phyloP scores from a whole-genome alignment of 2,797 vertebrate species.

The Eupleurogrammus muticus region DNA sequence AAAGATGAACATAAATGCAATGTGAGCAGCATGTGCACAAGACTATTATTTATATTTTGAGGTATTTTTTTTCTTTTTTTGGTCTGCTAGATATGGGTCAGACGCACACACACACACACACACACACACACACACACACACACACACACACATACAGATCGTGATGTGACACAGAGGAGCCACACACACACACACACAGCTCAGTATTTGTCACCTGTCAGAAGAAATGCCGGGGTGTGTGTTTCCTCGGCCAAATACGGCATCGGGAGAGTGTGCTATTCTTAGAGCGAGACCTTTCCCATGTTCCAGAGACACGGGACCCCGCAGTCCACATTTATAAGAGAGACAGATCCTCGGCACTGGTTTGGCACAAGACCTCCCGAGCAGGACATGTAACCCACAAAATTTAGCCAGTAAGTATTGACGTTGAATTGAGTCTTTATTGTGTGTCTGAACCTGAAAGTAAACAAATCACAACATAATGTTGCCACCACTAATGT shows the following conservation, averaged over 20 bases:
- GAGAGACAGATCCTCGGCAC: conserved; percentile 65
- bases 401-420: conserved; percentile 88
- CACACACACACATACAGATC: neutral
- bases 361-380: conserved; percentile 85
- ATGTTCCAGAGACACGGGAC: conserved; percentile 28
- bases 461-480: conserved; percentile 86
- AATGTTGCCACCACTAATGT: conserved; percentile 77
- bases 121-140: neutral
- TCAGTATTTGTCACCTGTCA: conserved; percentile 23
- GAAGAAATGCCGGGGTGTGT: conserved; percentile 17
- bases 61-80: neutral
- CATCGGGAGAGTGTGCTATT: conserved; percentile 59
- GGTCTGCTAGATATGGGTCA: conserved; percentile 17
- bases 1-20: neutral
- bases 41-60: neutral
- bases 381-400: conserved; percentile 82
- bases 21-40: neutral
- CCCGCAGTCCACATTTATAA: conserved; percentile 74
- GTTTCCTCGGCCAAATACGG: conserved; percentile 71
- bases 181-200: neutral
- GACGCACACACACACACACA: neutral
- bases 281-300: conserved; percentile 46
- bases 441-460: conserved; percentile 83
- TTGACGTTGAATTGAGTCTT: conserved; percentile 84
- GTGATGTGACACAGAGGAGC: neutral